A percentile compares a stretch with the other conserved stretches of the same genome.
These are phyloP conservation scores for Aphelocoma californica DNA, from an alignment of 2,797 vertebrate genomes.

Conservation along the genomic window DNA sequence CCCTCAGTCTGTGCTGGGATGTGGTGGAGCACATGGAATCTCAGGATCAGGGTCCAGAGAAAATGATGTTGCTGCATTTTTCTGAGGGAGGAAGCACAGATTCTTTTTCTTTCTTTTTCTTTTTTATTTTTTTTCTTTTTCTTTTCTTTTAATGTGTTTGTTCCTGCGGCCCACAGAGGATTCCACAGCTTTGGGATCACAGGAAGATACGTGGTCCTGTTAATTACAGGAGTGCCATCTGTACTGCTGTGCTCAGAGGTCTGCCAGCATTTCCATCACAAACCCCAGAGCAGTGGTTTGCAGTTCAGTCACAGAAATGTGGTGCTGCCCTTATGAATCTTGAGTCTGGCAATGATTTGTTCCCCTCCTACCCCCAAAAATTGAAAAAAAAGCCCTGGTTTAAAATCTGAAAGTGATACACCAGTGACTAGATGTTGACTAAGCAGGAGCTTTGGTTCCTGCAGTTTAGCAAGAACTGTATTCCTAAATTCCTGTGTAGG, in stretches of 20 bases:
- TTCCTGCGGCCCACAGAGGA: background rate
- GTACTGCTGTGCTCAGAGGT: background rate
- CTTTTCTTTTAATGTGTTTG: background rate
- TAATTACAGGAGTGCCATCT: background rate
- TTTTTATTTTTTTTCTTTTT: no score
- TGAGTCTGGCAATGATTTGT: background rate
- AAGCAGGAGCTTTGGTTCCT: background rate
- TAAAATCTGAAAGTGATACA: background rate
- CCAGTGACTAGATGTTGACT: background rate
- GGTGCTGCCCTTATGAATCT: background rate
- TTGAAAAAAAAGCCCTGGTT: background rate
- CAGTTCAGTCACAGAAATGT: background rate
- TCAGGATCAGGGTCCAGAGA: background rate
- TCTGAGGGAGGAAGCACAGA: background rate
- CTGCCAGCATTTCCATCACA: conserved; percentile 9
- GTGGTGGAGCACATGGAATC: background rate
- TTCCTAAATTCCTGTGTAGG: background rate
- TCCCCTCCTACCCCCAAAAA: background rate
- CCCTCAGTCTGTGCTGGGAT: background rate
- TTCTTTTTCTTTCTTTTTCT: background rate
- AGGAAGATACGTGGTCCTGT: background rate
- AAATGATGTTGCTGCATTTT: background rate
- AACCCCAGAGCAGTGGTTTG: background rate
- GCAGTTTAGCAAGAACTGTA: background rate
- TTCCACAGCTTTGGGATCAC: conserved; percentile 17